Evolutionary conservation across 2,888 invertebrate species (phyloP).

Genomic region (Eueremaeus valkanovi): DNA sequence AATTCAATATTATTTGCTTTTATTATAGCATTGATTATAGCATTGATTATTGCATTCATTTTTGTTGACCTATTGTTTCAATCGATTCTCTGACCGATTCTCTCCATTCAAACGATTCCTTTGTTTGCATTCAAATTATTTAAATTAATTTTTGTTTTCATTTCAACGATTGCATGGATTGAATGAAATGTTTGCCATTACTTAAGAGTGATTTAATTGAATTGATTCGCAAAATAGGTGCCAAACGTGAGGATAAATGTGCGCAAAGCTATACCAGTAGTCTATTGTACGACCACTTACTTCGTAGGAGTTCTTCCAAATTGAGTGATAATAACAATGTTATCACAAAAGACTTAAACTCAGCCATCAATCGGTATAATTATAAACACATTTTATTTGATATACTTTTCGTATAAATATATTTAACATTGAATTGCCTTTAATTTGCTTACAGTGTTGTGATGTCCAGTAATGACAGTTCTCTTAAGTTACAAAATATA

Average conservation of each 20-base stretch:
- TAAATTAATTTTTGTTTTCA: not conserved
- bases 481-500: not conserved
- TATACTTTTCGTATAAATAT: no score
- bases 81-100: not conserved
- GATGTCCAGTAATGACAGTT: conserved; percentile 10
- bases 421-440: no score
- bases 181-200: not conserved
- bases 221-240: not conserved
- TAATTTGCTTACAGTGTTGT: not conserved
- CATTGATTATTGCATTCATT: not conserved
- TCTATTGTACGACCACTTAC: conserved; percentile 30
- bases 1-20: not conserved
- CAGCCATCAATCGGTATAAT: conserved; percentile 16
- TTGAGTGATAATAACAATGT: conserved; percentile 27
- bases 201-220: not conserved
- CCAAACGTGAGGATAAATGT: conserved; percentile 25
- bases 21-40: not conserved
- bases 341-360: conserved; percentile 7
- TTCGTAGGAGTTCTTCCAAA: conserved; percentile 23
- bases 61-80: conserved; percentile 13
- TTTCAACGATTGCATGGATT: not conserved
- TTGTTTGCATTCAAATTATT: no score
- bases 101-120: not conserved
- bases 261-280: conserved; percentile 19
- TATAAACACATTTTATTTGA: no score